phyloP scores from a whole-genome alignment of 2,113 vertebrate species.

The Silurus asotus region DNA sequence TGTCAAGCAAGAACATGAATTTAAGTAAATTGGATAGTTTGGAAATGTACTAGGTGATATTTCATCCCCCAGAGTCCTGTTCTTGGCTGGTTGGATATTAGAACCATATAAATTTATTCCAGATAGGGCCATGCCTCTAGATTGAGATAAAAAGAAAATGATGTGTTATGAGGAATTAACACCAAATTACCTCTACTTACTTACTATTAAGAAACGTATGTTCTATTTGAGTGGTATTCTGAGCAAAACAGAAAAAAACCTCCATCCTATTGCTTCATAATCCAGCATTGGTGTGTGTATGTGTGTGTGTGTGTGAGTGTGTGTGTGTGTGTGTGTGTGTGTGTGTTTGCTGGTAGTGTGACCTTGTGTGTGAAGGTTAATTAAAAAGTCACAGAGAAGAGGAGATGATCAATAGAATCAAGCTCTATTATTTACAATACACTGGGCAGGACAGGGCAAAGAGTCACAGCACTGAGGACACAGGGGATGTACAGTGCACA shows the following conservation, averaged over 20 bases:
- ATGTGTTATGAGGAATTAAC: background rate
- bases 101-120: background rate
- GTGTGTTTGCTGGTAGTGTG: background rate
- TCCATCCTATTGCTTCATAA: too few relatives aligned
- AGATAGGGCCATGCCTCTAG: background rate
- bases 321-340: background rate
- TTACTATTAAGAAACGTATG: background rate
- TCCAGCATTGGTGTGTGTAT: too few relatives aligned
- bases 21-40: background rate
- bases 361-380: constrained; percentile 28
- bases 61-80: background rate
- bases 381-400: constrained; percentile 22
- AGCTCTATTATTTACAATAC: constrained; percentile 17
- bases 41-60: background rate
- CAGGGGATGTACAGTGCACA: background rate
- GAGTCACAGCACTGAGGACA: background rate
- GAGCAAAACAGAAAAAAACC: background rate
- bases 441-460: background rate
- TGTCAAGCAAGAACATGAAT: background rate
- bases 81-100: background rate
- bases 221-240: background rate
- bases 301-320: too few relatives aligned
- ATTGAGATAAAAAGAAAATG: background rate
- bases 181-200: background rate
- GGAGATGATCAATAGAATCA: constrained; percentile 34